Evolutionary conservation across 2,888 invertebrate genomes (phyloP), one percentile per base, ranked within the genome.

Genomic region (Caenorhabditis auriculariae): DNA sequence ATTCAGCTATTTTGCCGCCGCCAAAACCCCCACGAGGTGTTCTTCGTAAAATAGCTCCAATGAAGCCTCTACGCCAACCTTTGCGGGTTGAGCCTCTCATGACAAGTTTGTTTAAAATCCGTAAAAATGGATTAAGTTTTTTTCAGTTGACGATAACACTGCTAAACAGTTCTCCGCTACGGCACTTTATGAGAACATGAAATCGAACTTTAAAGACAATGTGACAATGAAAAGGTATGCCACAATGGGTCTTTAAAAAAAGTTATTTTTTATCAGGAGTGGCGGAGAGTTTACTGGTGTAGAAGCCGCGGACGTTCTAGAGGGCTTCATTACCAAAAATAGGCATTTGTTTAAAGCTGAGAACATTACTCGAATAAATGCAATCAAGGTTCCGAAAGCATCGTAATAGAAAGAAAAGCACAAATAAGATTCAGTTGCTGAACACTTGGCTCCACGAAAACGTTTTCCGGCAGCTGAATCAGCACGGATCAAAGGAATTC

Each of bases 21-120:
- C 52, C 58, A 28, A 63, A 63, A 41, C 63, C 63, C 15, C 58
- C 58, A 23, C 38, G 63, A 39, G 63, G 63, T 6, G 43, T 58
- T 21, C 17, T 55, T 28, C 44, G 63, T 3, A 49, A 55, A 49
- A 35, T 29, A n/a, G 41, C 63, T n/a, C 63, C 63, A 3, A 52
- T 63, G 55, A 63, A 63, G 24, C 63, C 63, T 21, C 58, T 52
- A 43, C 27, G 63, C 32, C 52, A 55, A n/a, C 52, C 54, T 3
- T 2, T 63, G 0, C 51, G 46, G 43, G 59, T 63, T 28, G 63
- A 63, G n/a, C 58, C 63, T 35, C 9, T 9, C 15, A 12, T 35
- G 9, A 15, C 35, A 35, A 9, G 35, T 12, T 35, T 35, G 35
- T 35, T 35, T 35, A 35, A 35, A 35, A 35, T 12, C 9, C 35